Conservation (phyloP, 2,113 vertebrate species). For the Gopherus flavomarginatus region DNA sequence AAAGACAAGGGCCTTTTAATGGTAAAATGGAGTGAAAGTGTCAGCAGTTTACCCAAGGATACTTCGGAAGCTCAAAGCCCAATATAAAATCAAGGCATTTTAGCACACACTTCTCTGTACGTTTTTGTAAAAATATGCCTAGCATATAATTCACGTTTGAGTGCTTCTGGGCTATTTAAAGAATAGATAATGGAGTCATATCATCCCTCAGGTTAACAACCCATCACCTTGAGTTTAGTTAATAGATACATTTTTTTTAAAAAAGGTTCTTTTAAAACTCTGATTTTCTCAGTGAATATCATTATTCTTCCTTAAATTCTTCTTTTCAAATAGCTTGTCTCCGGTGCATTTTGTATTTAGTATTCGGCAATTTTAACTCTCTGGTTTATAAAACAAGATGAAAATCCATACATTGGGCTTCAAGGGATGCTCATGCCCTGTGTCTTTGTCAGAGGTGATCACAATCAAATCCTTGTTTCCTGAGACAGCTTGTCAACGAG, state of each 20-base stretch:
- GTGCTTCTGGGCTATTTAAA: slow-evolving; percentile 36
- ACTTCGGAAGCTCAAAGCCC: background rate
- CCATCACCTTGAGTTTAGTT: slow-evolving; percentile 31
- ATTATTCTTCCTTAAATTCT: slow-evolving; percentile 57
- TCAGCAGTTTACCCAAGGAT: background rate
- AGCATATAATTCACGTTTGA: background rate
- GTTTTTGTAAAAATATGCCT: slow-evolving; percentile 20
- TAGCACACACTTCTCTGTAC: background rate
- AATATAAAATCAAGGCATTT: background rate
- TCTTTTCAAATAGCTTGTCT: slow-evolving; percentile 64
- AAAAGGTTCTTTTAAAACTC: slow-evolving; percentile 39
- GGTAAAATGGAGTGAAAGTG: background rate
- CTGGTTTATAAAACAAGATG: slow-evolving; percentile 70
- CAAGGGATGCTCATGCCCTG: slow-evolving; percentile 57
- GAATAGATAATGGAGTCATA: slow-evolving; percentile 31
- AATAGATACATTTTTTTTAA: slow-evolving; percentile 40
- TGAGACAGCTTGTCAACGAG: slow-evolving; percentile 57
- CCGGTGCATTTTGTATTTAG: slow-evolving; percentile 58
- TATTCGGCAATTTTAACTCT: slow-evolving; percentile 65
- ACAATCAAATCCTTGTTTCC: slow-evolving; percentile 69
- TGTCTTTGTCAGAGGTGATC: slow-evolving; percentile 73
- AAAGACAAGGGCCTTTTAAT: background rate
- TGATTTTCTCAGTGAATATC: slow-evolving; percentile 58
- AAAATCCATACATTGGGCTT: slow-evolving; percentile 72
- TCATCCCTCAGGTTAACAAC: slow-evolving; percentile 16